phyloP scores from a whole-genome alignment of 1,140 invertebrate genomes.

The Ceratoteleas bidentatus region DNA sequence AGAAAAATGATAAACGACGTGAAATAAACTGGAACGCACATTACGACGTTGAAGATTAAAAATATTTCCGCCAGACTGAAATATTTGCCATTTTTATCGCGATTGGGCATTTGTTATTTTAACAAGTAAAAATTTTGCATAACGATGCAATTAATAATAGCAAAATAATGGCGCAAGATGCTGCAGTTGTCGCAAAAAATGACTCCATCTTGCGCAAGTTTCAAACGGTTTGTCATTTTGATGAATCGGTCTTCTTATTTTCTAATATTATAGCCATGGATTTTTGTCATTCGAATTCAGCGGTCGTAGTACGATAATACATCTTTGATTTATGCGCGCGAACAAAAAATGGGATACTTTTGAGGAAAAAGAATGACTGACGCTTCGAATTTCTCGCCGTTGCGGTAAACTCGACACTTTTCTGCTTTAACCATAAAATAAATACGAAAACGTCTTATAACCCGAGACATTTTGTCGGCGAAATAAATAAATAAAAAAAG shows the following conservation, averaged over 20 bases:
- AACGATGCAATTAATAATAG: conserved; percentile 32
- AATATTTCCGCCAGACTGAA: conserved; percentile 49
- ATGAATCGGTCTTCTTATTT: conserved; percentile 37
- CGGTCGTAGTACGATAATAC: conserved; percentile 1
- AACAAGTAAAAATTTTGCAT: conserved; percentile 34
- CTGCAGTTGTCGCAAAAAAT: conserved; percentile 20
- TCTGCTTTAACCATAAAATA: too few relatives aligned
- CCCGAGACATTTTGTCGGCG: too few relatives aligned
- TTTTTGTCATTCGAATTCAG: conserved; percentile 7
- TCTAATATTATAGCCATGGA: conserved; percentile 15
- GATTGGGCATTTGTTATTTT: conserved; percentile 42
- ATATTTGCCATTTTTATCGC: conserved; percentile 42
- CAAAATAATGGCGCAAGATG: background rate
- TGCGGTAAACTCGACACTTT: too few relatives aligned
- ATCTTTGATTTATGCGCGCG: background rate
- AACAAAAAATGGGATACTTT: too few relatives aligned
- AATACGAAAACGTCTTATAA: too few relatives aligned
- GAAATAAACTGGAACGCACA: conserved; percentile 56
- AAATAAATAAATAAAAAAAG: background rate
- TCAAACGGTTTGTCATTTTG: conserved; percentile 30
- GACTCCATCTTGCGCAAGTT: conserved; percentile 2
- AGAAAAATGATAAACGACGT: conserved; percentile 57
- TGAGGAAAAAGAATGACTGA: too few relatives aligned
- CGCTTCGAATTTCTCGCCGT: too few relatives aligned
- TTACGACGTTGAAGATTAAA: conserved; percentile 53